These are phyloP conservation scores for Alauda arvensis DNA, from an alignment of 2,797 vertebrate species.

Conservation along the genomic window DNA sequence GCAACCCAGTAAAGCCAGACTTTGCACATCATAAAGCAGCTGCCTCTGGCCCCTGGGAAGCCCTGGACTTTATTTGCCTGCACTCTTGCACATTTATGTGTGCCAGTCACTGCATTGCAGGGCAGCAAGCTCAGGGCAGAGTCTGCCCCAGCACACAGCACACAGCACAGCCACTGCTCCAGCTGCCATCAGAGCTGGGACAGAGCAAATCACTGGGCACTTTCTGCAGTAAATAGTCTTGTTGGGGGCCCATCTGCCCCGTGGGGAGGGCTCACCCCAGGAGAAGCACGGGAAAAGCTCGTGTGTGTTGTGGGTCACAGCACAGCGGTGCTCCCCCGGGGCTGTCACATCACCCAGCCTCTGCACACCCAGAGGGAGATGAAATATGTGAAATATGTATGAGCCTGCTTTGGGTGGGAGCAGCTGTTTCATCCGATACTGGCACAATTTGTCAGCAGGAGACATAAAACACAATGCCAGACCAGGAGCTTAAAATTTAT, in stretches of 20 bases:
- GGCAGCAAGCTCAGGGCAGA: not conserved
- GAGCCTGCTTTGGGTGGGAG: slow-evolving; percentile 30
- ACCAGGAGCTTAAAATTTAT: slow-evolving; percentile 12
- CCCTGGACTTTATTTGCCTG: not conserved
- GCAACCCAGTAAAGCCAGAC: not conserved
- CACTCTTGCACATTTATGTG: fast-evolving
- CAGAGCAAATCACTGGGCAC: not conserved
- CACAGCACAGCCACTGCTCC: not conserved
- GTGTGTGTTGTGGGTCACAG: fast-evolving
- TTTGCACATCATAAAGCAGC: not conserved
- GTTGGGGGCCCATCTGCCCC: not conserved
- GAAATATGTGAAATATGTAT: slow-evolving; percentile 47
- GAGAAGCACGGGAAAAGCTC: fast-evolving
- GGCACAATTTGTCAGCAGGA: not conserved
- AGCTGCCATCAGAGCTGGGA: not conserved
- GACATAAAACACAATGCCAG: not conserved
- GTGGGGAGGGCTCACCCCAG: not conserved
- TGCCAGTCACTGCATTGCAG: not conserved
- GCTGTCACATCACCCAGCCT: not conserved
- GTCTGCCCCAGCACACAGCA: not conserved
- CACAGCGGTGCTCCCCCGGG: fast-evolving
- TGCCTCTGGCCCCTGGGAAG: not conserved
- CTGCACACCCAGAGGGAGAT: not conserved
- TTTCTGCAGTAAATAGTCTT: not conserved
- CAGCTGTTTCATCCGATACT: slow-evolving; percentile 36